These are phyloP conservation scores for Apistogramma diplotaenia DNA, from an alignment of 2,113 vertebrate genomes.

Conservation along the genomic window DNA sequence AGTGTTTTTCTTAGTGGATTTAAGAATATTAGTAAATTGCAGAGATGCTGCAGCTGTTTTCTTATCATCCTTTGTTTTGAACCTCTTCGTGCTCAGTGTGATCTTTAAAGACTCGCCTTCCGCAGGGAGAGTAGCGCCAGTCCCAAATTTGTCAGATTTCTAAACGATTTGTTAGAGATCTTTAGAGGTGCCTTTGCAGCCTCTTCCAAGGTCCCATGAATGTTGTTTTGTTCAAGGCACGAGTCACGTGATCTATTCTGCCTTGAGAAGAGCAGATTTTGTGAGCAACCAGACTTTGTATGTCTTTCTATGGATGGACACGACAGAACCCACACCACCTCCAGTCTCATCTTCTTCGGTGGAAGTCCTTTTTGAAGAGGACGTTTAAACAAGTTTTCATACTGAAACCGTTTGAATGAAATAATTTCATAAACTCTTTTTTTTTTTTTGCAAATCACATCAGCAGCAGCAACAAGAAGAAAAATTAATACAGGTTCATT, in stretches of 20 bases:
- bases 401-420: background rate
- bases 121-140: background rate
- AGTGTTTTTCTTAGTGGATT: background rate
- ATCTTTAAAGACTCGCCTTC: background rate
- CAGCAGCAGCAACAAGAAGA: background rate
- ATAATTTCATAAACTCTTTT: no score
- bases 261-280: background rate
- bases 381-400: background rate
- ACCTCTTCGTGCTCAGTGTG: no score
- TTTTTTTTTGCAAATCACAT: background rate
- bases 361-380: background rate
- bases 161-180: background rate
- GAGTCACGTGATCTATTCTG: background rate
- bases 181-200: background rate
- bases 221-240: background rate
- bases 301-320: background rate
- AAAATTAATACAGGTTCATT: background rate
- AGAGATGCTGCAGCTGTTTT: background rate
- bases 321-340: background rate
- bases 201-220: background rate
- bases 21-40: background rate
- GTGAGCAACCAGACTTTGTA: background rate
- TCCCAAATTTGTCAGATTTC: rapidly evolving
- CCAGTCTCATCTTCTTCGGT: background rate
- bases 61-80: background rate